Base-by-base conservation (phyloP, 2,797 vertebrate genomes). In the Lacerta bilineata region DNA sequence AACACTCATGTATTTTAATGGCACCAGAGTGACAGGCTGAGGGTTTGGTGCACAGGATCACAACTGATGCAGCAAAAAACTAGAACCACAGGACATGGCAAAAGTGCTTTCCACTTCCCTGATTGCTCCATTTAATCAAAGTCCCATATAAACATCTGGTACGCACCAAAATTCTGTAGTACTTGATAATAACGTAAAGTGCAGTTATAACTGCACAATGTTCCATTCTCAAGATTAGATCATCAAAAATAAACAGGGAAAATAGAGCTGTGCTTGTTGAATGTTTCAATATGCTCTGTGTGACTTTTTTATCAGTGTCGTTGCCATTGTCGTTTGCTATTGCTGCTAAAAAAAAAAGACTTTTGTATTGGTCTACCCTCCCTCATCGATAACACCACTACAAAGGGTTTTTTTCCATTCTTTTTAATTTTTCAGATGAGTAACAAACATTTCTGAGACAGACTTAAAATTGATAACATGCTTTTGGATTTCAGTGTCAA, bases 311-410 rank as follows among this genome's bases (percentile, higher is more conserved):
- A 88, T 88, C 71, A 46, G 11, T 55, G 27, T 79, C 9, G 7
- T 78, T 78, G 43, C 25, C 43, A 29, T 29, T n/a, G 17, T 79
- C 20, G 8, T 15, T 79, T 27, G 25, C 39, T 81, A 25, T 81
- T 59, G n/a, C 84, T 84, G 82, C 71, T 91, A 90, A 84, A 74
- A 87, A 88, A 88, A 81, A 95, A 95, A 95, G 93, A 80, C 95
- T 93, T 95, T 97, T 99, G 98, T 98, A 96, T 93, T 29, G 4
- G 72, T 85, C 86, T 80, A 85, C 83, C 82, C 81, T 90, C 92
- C 92, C 94, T 94, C 87, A 23, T 94, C 95, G 89, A 80, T 91
- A 93, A 94, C 92, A 92, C 95, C 96, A 94, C 90, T 86, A 85
- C 90, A 96, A 95, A 96, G 95, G 20, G 7, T 5, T 61, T 61